Evolutionary conservation across 2,888 invertebrate genomes (phyloP), one percentile per base, ranked within the genome.

Genomic region (Sarcophaga variegata): DNA sequence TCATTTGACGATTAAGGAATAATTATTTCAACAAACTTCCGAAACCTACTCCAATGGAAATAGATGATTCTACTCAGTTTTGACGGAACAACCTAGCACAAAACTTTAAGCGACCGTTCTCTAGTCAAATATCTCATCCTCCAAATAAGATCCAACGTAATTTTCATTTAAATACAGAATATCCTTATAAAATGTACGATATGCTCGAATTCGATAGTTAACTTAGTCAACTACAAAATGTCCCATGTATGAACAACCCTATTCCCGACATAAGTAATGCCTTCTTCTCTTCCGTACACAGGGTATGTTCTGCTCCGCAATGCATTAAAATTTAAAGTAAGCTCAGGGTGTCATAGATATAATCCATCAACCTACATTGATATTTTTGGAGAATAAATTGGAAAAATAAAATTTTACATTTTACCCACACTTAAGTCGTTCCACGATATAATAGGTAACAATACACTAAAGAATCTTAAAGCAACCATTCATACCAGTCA

Each of bases 401-500:
- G 37, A n/a, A 79, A 69, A 14, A 37, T 79, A 45, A 79, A 71
- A 69, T 79, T 83, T 49, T 83, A 66, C 14, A 72, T 79, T 14
- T 60, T 83, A 25, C 83, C 79, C 12, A 69, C 82, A 63, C 60
- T 83, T 14, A 71, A 47, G n/a, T n/a, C n/a, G n/a, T n/a, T n/a
- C n/a, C n/a, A n/a, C n/a, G n/a, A n/a, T n/a, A n/a, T n/a, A n/a
- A n/a, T n/a, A n/a, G n/a, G n/a, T n/a, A n/a, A n/a, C n/a, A n/a
- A n/a, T n/a, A n/a, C n/a, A n/a, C n/a, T n/a, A n/a, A n/a, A n/a
- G n/a, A n/a, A n/a, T n/a, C n/a, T n/a, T n/a, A n/a, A n/a, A n/a
- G n/a, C n/a, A n/a, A n/a, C n/a, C n/a, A n/a, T n/a, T n/a, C n/a
- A n/a, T n/a, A n/a, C n/a, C n/a, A n/a, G n/a, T n/a, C n/a, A n/a